Percentiles rank a stretch among this genome's conserved stretches.
phyloP scores from a whole-genome alignment of 1,140 invertebrate genomes.

The Drosophila repleta region DNA sequence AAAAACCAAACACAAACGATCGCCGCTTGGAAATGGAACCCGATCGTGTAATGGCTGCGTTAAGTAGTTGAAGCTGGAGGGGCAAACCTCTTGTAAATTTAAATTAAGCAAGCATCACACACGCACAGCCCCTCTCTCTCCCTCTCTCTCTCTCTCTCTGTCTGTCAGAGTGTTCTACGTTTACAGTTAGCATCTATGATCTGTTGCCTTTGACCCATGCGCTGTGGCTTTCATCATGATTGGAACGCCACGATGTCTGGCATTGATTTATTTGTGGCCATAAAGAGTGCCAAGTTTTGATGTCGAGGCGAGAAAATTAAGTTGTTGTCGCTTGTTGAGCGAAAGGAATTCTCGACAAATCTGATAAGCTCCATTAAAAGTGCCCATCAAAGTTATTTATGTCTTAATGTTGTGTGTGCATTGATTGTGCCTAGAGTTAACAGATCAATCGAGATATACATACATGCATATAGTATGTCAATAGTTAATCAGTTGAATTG shows the following conservation, averaged over 20 bases:
- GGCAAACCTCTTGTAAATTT: conserved; percentile 75
- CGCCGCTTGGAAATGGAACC: conserved; percentile 42
- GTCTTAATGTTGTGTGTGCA: conserved; percentile 34
- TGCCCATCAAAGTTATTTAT: conserved; percentile 74
- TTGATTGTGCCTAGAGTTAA: conserved; percentile 54
- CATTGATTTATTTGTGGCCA: conserved; percentile 71
- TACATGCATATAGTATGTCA: conserved; percentile 36
- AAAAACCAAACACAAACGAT: conserved; percentile 35
- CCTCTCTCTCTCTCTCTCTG: conserved; percentile 5
- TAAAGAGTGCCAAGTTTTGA: conserved; percentile 57
- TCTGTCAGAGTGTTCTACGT: conserved; percentile 27
- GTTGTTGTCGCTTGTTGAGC: conserved; percentile 54
- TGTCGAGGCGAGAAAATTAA: conserved; percentile 77
- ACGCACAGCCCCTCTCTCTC: not conserved
- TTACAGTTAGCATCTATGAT: conserved; percentile 67
- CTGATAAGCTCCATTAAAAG: conserved; percentile 64
- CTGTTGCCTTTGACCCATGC: conserved; percentile 72
- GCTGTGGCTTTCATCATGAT: conserved; percentile 61
- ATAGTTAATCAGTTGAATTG: conserved; percentile 47
- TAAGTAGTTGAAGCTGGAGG: conserved; percentile 74
- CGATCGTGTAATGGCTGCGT: conserved; percentile 80
- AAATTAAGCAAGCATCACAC: conserved; percentile 66
- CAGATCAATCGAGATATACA: conserved; percentile 49
- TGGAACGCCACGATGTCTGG: conserved; percentile 40
- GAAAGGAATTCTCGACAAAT: conserved; percentile 36